phyloP scores from a whole-genome alignment of 2,113 vertebrate genomes.

The Hemibagrus wyckioides region DNA sequence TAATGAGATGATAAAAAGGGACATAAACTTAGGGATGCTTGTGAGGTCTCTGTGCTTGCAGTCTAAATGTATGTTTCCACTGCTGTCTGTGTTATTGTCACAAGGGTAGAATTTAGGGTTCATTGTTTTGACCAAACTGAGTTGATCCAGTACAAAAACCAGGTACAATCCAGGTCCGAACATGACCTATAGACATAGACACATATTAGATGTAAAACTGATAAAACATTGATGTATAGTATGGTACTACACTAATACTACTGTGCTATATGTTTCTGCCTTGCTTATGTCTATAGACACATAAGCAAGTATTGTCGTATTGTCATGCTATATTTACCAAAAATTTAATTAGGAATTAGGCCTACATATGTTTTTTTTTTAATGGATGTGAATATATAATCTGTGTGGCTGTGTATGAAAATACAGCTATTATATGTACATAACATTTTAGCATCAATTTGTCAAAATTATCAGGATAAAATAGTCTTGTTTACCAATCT shows the following conservation, averaged over 20 bases:
- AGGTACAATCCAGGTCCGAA: conserved; percentile 50
- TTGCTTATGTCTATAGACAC: neutral
- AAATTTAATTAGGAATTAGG: neutral
- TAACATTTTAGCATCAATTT: neutral
- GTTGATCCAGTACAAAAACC: conserved; percentile 56
- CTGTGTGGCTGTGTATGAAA: too few relatives aligned
- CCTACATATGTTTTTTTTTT: too few relatives aligned
- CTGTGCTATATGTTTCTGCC: neutral
- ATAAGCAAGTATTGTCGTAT: neutral
- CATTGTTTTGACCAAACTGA: conserved; percentile 52
- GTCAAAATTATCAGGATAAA: neutral
- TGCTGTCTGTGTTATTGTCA: conserved; percentile 55
- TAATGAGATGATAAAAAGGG: conserved; percentile 59
- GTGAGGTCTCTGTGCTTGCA: conserved; percentile 65
- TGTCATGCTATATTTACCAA: neutral
- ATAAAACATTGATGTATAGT: neutral
- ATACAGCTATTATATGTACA: neutral
- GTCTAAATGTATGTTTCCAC: conserved; percentile 60
- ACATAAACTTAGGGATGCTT: conserved; percentile 64
- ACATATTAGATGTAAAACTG: neutral
- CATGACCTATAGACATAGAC: conserved; percentile 54
- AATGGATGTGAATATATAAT: neutral
- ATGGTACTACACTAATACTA: neutral
- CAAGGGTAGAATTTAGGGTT: conserved; percentile 73
- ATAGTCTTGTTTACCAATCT: neutral